Conservation (phyloP, 2,797 vertebrate species). For the Sebastiscus albofasciatus region DNA sequence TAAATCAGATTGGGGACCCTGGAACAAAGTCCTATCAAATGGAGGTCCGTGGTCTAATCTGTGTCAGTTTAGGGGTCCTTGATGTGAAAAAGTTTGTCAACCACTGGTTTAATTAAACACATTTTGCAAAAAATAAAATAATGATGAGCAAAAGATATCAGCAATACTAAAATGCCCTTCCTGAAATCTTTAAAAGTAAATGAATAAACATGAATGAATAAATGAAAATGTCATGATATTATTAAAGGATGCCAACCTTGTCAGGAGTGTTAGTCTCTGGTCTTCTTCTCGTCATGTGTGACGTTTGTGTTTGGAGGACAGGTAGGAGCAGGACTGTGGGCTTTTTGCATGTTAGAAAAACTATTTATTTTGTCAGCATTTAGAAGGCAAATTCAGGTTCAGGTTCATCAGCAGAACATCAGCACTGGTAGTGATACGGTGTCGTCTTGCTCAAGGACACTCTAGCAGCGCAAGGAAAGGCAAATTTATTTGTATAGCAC, state of each 20-base stretch:
- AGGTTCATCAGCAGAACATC: neutral
- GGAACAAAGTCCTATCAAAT: no score
- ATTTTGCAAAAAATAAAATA: no score
- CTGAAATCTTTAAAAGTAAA: neutral
- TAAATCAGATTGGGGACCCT: no score
- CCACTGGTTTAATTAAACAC: neutral
- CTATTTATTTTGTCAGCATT: neutral
- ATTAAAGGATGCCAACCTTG: slow-evolving; percentile 1
- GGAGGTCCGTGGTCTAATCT: neutral
- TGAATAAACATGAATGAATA: neutral
- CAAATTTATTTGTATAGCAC: neutral
- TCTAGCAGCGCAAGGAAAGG: neutral
- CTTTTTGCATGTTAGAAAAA: neutral
- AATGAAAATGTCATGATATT: neutral
- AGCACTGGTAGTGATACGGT: no score
- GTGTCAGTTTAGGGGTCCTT: neutral
- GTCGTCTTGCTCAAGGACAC: neutral
- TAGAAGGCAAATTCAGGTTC: slow-evolving; percentile 25
- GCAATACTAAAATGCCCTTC: neutral
- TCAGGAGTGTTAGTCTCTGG: neutral
- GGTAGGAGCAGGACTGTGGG: neutral
- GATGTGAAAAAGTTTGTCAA: neutral
- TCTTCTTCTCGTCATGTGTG: neutral
- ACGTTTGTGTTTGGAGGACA: neutral
- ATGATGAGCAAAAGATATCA: neutral